Evolutionary conservation across 1,140 invertebrate genomes (phyloP), one percentile per base, ranked within the genome.

Genomic region (Harpegnathos saltator): DNA sequence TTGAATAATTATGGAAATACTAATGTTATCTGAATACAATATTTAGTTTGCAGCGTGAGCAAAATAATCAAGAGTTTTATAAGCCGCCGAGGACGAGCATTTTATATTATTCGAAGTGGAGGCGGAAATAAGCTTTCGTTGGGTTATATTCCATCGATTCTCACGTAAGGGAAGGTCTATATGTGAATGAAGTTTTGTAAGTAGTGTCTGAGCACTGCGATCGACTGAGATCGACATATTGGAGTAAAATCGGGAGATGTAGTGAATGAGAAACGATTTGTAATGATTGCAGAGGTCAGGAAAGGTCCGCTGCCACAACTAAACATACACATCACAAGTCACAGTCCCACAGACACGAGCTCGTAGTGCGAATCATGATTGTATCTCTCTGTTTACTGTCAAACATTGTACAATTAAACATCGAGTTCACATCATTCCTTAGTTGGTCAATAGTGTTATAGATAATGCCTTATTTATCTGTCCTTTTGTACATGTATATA

Each of bases 291-390:
- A 78, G n/a, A n/a, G 14, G 19, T 33, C 26, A 38, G 7, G 22
- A 12, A 56, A 78, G 50, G 62, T 78, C 63, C 75, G 63, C 63
- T 78, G 75, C 50, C 75, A 78, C 62, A 78, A 56, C 63, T 78
- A 78, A 66, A 78, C 75, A 78, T 78, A 78, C 62, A 78, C 75
- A 78, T 78, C 75, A 78, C 62, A 78, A 78, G 12, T 78, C 63
- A 78, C 75, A 78, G 50, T 78, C 73, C 73, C 62, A 78, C 75
- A 78, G 62, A 78, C 63, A 66, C 63, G 75, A 78, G 75, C 75
- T 78, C 29, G 4, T 78, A 78, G 15, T 68, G 44, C 1, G 59
- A 56, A 68, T 38, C 62, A 68, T 17, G 38, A 44, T 75, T 68
- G 29, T 33, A 38, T 26, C 7, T 56, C 12, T 56, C 22, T 58